These are phyloP conservation scores for Tinamus guttatus DNA, from an alignment of 2,113 vertebrate genomes.

Conservation along the genomic window DNA sequence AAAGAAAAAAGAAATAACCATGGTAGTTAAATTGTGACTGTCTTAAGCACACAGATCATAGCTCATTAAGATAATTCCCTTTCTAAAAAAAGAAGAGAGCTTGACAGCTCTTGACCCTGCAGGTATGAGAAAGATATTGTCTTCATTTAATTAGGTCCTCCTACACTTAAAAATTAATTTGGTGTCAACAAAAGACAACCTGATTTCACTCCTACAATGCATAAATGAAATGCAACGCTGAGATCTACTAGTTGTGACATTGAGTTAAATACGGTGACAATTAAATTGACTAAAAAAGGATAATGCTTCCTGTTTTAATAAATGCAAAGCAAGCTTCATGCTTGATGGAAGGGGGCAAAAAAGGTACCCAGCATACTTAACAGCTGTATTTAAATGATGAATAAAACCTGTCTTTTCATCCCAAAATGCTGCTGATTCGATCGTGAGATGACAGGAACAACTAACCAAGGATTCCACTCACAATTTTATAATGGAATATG, in stretches of 20 bases:
- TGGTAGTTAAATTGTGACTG: background rate
- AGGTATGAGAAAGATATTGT: background rate
- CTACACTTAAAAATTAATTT: constrained; percentile 42
- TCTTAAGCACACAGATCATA: background rate
- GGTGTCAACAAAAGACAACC: constrained; percentile 6
- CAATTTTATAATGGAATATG: background rate
- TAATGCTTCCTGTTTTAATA: constrained; percentile 9
- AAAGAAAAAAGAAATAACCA: background rate
- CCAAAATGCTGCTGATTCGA: background rate
- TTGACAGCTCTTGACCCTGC: background rate
- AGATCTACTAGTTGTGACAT: background rate
- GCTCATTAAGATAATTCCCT: background rate
- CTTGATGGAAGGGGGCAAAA: background rate
- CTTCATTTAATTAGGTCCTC: constrained; percentile 35
- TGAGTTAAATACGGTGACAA: background rate
- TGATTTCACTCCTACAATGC: constrained; percentile 13
- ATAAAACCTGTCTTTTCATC: background rate
- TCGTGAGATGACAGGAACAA: background rate
- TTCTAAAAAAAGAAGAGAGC: background rate
- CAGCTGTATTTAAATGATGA: background rate
- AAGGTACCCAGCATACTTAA: background rate
- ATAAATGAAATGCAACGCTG: background rate
- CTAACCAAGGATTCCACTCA: background rate
- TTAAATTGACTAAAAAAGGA: background rate
- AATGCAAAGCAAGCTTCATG: constrained; percentile 9